These are phyloP conservation scores for Chelmon rostratus DNA, from an alignment of 2,797 vertebrate genomes.

Conservation along the genomic window DNA sequence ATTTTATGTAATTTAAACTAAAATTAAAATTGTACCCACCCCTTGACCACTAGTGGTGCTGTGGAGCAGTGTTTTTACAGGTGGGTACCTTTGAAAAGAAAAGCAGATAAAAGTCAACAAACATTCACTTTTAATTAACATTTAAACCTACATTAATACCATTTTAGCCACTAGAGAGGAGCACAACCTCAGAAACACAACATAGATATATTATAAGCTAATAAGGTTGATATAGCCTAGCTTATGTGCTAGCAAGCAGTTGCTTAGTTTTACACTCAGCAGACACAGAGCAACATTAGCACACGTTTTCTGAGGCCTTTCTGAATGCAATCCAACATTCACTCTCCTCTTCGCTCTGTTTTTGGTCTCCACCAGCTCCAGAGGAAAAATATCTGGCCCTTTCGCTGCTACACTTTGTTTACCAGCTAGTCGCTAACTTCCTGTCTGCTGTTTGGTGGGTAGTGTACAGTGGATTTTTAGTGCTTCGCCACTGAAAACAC, in stretches of 20 bases:
- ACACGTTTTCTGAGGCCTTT: not conserved
- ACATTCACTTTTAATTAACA: not conserved
- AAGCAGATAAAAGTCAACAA: too few relatives aligned
- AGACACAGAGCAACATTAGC: not conserved
- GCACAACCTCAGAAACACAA: not conserved
- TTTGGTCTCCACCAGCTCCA: slow-evolving; percentile 9
- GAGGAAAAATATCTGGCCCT: too few relatives aligned
- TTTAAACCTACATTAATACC: not conserved
- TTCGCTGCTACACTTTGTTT: not conserved
- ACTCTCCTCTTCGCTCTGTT: not conserved
- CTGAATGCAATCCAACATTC: too few relatives aligned
- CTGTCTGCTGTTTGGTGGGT: not conserved
- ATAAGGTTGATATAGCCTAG: not conserved
- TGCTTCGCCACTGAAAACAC: not conserved
- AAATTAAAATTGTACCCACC: too few relatives aligned
- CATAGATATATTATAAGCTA: not conserved
- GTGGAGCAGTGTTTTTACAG: not conserved
- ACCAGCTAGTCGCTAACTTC: not conserved
- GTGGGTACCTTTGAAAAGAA: too few relatives aligned
- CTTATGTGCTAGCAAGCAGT: not conserved
- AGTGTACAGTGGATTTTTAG: not conserved
- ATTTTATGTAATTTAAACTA: not conserved
- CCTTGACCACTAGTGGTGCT: too few relatives aligned
- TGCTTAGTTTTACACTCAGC: not conserved
- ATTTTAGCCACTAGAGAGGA: not conserved